Evolutionary conservation across 2,113 vertebrate genomes (phyloP), one percentile per base, ranked within the genome.

Genomic region (Planiliza haematocheilus): DNA sequence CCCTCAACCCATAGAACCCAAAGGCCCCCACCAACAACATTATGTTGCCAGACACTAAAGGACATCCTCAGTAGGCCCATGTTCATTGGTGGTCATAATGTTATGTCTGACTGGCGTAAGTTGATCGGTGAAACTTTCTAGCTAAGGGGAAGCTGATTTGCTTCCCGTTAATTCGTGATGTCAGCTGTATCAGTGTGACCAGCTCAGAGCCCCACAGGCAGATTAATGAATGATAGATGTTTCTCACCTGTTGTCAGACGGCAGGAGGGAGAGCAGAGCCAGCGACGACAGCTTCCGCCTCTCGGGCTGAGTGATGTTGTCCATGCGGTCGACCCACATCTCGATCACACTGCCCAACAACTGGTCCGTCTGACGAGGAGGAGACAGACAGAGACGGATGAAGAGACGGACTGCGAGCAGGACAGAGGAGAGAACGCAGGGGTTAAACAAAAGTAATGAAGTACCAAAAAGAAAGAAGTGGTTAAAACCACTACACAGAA

Each of bases 261-360:
- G 97, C 10, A 99, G 89, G 62, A 99, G 94, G 37, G 97, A 99
- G 72, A 98, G 94, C 68, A 99, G 89, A 49, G 97, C 97, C 84
- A 99, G 91, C 12, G 97, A 95, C 24, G 97, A 99, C 80, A 99
- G 95, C 70, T 99, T 99, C 85, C 96, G 96, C 88, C 98, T 95
- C 91, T 99, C 98, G 21, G 98, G 97, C 86, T 99, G 97, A 46
- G 97, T 99, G 88, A 99, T 99, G 87, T 98, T 99, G 90, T 99
- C 98, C 96, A 99, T 97, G 52, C 96, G 95, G 89, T 99, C 97
- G 68, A 99, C 97, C 97, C 98, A 99, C 96, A 98, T 99, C 93
- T 99, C 98, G 86, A 99, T 96, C 89, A 98, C 74, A 49, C 84
- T 94, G 74, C 97, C 96, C 83, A 99, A 92, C 85, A 98, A 91